Evolutionary conservation across 1,140 invertebrate genomes (phyloP), one percentile per base, ranked within the genome.

Genomic region (Tetragnatha versicolor): DNA sequence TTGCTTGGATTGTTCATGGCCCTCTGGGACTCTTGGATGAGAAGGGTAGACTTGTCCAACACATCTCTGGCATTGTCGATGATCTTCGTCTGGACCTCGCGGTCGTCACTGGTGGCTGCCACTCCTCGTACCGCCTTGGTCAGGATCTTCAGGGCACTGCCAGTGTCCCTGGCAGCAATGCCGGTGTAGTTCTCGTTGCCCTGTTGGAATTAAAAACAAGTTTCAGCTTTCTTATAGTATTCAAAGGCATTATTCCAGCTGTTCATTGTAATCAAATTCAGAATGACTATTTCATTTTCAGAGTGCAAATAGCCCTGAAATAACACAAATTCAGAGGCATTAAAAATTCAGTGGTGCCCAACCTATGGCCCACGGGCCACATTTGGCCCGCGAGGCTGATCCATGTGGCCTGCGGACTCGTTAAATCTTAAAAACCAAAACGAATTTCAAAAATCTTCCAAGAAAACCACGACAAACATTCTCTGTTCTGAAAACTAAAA

Each of bases 111-210:
- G 6, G 90, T 90, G 0, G 93, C 91, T 79, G 90, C 90, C 39
- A 95, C 91, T 60, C 91, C 91, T 63, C 92, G 87, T 1, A 93
- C 91, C 45, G 92, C 90, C 49, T 88, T 89, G 0, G 91, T 91
- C 27, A 94, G 88, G 47, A 91, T 88, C 72, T 90, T 88, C 2
- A 96, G 85, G 4, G 91, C 90, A 79, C 91, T 89, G 0, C 93
- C 92, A 0, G 92, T 93, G 82, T 96, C 93, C 51, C 92, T 86
- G 2, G 93, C 93, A 10, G 93, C 93, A 72, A 91, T 90, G 2
- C 93, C 92, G 0, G 93, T 93, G 84, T 94, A 94, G 79, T 91
- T 91, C 76, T 93, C 91, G 84, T 96, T 95, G 42, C 91, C 92
- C 83, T 88, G 49, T 47, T 20, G 17, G 0, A 1, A 6, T 47